Percentiles rank a stretch among this genome's conserved stretches.
Conservation (phyloP, 2,113 vertebrate genomes). For the Pyxicephalus adspersus region DNA sequence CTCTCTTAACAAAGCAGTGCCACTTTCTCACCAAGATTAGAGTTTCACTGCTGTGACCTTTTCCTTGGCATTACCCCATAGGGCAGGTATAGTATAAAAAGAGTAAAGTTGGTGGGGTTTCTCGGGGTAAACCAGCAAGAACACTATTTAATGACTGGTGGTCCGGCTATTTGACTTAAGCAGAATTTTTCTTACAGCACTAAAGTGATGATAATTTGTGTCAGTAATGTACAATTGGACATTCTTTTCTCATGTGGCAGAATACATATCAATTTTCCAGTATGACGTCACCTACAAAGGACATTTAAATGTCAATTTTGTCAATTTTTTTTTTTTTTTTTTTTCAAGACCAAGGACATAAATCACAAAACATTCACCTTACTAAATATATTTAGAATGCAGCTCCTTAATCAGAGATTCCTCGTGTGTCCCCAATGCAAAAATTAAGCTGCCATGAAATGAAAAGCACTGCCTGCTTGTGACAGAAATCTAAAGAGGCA, state of each 20-base stretch:
- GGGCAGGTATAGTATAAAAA: slow-evolving; percentile 1
- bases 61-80: not conserved
- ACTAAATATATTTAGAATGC: slow-evolving; percentile 26
- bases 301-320: not conserved
- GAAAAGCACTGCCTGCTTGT: slow-evolving; percentile 26
- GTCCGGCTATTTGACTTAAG: slow-evolving; percentile 23
- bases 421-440: slow-evolving; percentile 24
- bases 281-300: not conserved
- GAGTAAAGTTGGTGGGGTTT: not conserved
- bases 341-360: not conserved
- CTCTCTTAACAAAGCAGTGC: slow-evolving; percentile 45
- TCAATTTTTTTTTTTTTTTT: not conserved
- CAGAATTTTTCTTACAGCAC: not conserved
- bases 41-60: slow-evolving; percentile 22
- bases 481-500: slow-evolving; percentile 24
- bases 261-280: not conserved
- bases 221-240: not conserved
- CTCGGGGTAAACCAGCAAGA: not conserved
- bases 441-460: slow-evolving; percentile 52
- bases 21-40: slow-evolving; percentile 35
- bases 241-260: not conserved
- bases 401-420: slow-evolving; percentile 39
- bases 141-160: not conserved
- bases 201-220: not conserved
- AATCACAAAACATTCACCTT: slow-evolving; percentile 15